Percentiles rank a stretch among this genome's conserved stretches.
Conservation (phyloP, 2,888 invertebrate species). For the Folsomia candida region DNA sequence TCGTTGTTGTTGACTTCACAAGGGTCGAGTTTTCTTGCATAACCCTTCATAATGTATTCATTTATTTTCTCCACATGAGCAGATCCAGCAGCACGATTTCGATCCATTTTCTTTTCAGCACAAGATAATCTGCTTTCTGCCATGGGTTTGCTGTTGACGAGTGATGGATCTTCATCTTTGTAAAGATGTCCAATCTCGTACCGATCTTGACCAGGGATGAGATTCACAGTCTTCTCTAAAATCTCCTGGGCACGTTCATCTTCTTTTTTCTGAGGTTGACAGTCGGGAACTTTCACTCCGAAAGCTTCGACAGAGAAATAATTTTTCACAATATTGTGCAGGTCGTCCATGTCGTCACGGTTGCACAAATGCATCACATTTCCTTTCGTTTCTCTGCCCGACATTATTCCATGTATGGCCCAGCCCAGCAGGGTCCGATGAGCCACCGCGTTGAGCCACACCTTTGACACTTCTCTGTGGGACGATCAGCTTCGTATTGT, state of each 20-base stretch:
- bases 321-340: background rate
- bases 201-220: too few species aligned
- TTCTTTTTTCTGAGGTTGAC: background rate
- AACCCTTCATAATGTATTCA: slow-evolving; percentile 16
- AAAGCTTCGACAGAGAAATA: background rate
- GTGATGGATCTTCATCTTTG: slow-evolving; percentile 6
- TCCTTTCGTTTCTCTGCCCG: background rate
- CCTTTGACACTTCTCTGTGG: too few species aligned
- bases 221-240: background rate
- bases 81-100: slow-evolving; percentile 4
- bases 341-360: background rate
- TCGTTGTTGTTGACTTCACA: background rate
- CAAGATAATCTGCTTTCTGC: too few species aligned
- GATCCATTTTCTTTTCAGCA: slow-evolving; percentile 18
- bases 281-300: background rate
- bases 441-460: too few species aligned
- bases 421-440: slow-evolving; percentile 20
- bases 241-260: background rate
- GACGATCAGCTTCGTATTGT: too few species aligned
- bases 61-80: slow-evolving; percentile 14
- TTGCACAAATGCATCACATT: background rate
- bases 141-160: slow-evolving; percentile 13
- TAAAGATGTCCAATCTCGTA: slow-evolving; percentile 26
- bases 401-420: slow-evolving; percentile 15
- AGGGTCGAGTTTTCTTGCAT: background rate